phyloP scores from a whole-genome alignment of 2,797 vertebrate species.

The Poecile montanus region DNA sequence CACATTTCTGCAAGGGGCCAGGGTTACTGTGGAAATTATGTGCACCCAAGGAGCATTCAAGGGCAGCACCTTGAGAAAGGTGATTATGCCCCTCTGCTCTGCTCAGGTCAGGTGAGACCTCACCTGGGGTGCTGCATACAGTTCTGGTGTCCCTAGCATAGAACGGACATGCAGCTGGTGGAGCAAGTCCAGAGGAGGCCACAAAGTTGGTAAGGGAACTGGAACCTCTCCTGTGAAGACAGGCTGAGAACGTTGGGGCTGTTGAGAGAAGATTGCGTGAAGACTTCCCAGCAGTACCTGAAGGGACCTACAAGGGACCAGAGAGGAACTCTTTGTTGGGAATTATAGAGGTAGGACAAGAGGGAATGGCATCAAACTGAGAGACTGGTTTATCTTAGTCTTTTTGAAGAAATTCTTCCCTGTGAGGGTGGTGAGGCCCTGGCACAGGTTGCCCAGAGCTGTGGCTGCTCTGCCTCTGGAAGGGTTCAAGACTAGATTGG shows the following conservation, averaged over 20 bases:
- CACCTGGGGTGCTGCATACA: not conserved
- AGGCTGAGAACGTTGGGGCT: not conserved
- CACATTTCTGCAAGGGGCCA: not conserved
- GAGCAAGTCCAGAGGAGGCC: not conserved
- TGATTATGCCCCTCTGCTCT: not conserved
- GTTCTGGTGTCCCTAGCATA: not conserved
- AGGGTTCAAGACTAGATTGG: not conserved
- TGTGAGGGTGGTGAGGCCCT: not conserved
- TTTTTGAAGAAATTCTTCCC: not conserved
- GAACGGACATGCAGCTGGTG: not conserved
- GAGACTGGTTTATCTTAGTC: not conserved
- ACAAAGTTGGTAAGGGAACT: too few relatives aligned
- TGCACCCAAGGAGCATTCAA: not conserved
- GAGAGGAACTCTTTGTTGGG: rapidly evolving
- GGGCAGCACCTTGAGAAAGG: not conserved
- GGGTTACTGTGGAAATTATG: rapidly evolving
- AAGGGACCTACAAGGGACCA: not conserved
- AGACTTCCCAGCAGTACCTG: not conserved
- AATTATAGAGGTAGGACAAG: not conserved
- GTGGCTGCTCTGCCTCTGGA: not conserved
- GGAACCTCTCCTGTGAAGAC: not conserved
- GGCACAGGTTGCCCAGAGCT: not conserved
- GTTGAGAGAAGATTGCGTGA: not conserved
- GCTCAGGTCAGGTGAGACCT: rapidly evolving
- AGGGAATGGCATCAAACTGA: not conserved